Evolutionary conservation across 2,113 vertebrate species (phyloP), one percentile per base, ranked within the genome.

Genomic region (Hippocampus comes): DNA sequence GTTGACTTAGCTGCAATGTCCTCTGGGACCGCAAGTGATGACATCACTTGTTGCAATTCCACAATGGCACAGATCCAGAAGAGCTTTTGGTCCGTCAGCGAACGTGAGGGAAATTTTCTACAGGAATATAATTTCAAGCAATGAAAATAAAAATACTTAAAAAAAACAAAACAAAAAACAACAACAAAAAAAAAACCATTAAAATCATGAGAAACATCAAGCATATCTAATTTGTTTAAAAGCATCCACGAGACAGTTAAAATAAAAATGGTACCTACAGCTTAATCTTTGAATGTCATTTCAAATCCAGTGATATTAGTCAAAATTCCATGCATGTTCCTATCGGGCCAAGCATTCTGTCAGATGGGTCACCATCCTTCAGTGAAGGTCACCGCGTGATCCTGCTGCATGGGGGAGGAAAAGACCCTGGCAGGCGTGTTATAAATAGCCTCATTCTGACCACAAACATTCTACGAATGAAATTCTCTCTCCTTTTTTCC

Each of bases 381-480:
- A 41, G 23, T 88, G 84, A 89, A 89, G 84, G 87, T 90, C 86
- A 84, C 57, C 11, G 15, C 42, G 9, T 63, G 81, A 79, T 77
- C 81, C 73, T 34, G 72, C 74, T 63, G 71, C 25, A 59, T 49
- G 49, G 60, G 67, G 25, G 46, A 43, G 64, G 71, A 15, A 82
- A 74, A 46, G 68, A 67, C 21, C 34, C 59, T 61, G 65, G 57
- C 66, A 74, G 34, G 34, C 74, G 74, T 53, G 69, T 55, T 87
- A 87, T 82, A 84, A 88, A 88, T 90, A 90, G 76, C 56, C 67
- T 73, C 70, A 76, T 53, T 60, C 79, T 27, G 42, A 61, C 61
- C 56, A 57, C 74, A n/a, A 43, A 9, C 30, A 59, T 55, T 55
- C 71, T 64, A 6, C 38, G 7, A 73, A 68, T 30, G 34, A 43